phyloP scores from a whole-genome alignment of 2,113 vertebrate species.

The Cairina moschata region DNA sequence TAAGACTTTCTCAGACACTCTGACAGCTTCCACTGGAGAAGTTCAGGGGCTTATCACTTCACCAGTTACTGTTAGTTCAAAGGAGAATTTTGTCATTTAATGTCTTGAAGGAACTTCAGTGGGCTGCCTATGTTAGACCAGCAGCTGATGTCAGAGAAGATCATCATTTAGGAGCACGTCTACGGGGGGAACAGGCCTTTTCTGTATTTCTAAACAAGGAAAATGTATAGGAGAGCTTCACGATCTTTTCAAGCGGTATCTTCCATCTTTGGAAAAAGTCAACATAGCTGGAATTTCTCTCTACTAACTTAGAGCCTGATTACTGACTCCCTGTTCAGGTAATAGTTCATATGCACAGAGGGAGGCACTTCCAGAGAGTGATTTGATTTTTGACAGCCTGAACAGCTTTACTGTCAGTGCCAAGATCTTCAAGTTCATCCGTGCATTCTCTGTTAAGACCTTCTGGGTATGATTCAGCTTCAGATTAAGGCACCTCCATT shows the following conservation, averaged over 20 bases:
- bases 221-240: background rate
- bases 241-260: background rate
- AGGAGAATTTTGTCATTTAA: slow-evolving; percentile 18
- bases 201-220: slow-evolving; percentile 16
- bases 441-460: background rate
- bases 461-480: background rate
- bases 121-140: slow-evolving; percentile 14
- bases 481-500: background rate
- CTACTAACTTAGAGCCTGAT: background rate
- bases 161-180: slow-evolving; percentile 12
- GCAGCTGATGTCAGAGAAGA: slow-evolving; percentile 8
- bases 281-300: background rate
- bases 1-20: slow-evolving; percentile 45
- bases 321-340: background rate
- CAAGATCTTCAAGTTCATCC: background rate
- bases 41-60: slow-evolving; percentile 27
- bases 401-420: background rate
- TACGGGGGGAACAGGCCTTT: background rate
- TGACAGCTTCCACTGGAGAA: slow-evolving; percentile 33
- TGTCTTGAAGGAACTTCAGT: slow-evolving; percentile 32
- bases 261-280: slow-evolving; percentile 6
- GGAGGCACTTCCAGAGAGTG: background rate
- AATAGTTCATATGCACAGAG: background rate
- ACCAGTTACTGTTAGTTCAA: background rate
- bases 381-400: background rate